Percentiles rank a stretch among this genome's conserved stretches.
These are phyloP conservation scores for Drosophila sordidapex DNA, from an alignment of 2,888 invertebrate species.

Conservation along the genomic window DNA sequence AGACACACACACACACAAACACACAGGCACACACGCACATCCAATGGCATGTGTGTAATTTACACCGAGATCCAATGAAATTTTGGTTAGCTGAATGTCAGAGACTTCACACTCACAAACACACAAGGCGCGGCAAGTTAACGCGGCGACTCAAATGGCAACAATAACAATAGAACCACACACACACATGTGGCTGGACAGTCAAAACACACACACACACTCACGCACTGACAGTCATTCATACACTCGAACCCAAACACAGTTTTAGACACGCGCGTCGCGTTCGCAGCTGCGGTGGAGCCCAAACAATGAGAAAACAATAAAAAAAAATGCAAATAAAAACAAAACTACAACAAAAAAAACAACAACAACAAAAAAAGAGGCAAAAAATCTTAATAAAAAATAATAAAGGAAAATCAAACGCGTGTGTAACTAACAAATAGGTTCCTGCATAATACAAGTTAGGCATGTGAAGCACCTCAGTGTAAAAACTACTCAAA, in stretches of 20 bases:
- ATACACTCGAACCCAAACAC: slow-evolving; percentile 10
- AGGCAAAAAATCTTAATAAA: slow-evolving; percentile 5
- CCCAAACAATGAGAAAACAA: slow-evolving; percentile 16
- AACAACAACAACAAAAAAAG: not conserved
- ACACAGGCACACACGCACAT: slow-evolving; percentile 1
- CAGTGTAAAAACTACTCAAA: not conserved
- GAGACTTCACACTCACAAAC: slow-evolving; percentile 24
- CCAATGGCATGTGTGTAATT: slow-evolving; percentile 47
- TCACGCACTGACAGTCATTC: slow-evolving; percentile 7
- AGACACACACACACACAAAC: slow-evolving; percentile 3
- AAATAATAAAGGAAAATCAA: slow-evolving; percentile 3
- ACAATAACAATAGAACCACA: slow-evolving; percentile 36
- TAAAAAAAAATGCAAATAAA: slow-evolving; percentile 3
- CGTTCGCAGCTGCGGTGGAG: slow-evolving; percentile 40
- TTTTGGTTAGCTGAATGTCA: slow-evolving; percentile 42
- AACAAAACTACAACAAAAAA: slow-evolving; percentile 8
- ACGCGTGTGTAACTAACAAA: not conserved
- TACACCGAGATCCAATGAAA: slow-evolving; percentile 57
- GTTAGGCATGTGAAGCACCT: not conserved
- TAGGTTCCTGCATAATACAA: not conserved
- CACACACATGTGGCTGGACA: slow-evolving; percentile 31
- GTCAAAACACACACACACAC: slow-evolving; percentile 28
- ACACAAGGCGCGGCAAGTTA: slow-evolving; percentile 10
- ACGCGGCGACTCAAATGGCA: slow-evolving; percentile 39
- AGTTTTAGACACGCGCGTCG: slow-evolving; percentile 45